Evolutionary conservation across 1,140 invertebrate genomes (phyloP), one percentile per base, ranked within the genome.

Genomic region (Sycophila sp.): DNA sequence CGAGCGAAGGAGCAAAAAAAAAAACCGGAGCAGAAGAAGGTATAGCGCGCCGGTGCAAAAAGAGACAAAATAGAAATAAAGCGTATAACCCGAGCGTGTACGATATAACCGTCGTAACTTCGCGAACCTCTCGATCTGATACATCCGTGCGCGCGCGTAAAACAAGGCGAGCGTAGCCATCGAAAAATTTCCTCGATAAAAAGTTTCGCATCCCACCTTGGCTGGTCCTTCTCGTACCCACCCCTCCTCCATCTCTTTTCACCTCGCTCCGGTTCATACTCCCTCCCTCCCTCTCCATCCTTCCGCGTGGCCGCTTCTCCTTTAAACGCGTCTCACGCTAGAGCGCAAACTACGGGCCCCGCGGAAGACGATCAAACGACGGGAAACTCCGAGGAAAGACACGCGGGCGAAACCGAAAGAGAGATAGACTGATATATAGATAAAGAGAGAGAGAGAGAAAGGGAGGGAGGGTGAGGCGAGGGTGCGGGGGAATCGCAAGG

Each of bases 121-220:
- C n/a, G n/a, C n/a, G n/a, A n/a, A n/a, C n/a, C n/a, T n/a, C n/a
- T n/a, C n/a, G n/a, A n/a, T n/a, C n/a, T n/a, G n/a, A n/a, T n/a
- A n/a, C n/a, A 22, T 6, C 17, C 10, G 22, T 32, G 13, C 13
- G 38, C 26, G 19, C 19, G 32, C 13, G 32, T 60, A 53, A 53
- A 69, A 42, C 32, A 60, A 60, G 45, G n/a, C n/a, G n/a, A 60
- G 53, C 47, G 45, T 60, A 69, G 66, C 56, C 40, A 69, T 60
- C 53, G 66, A 69, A 69, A 60, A 51, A 69, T 51, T 59, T 53
- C 26, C 22, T 15, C 56, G 56, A 69, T 60, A 69, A 60, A 69
- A 69, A 68, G 28, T 60, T 69, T 60, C 30, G 6, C 56, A 32
- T n/a, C 26, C 15, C 17, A 4, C 51, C 42, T 40, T n/a, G 34